Conservation (phyloP, 1,140 invertebrate genomes). For the Drosophila bifasciata region DNA sequence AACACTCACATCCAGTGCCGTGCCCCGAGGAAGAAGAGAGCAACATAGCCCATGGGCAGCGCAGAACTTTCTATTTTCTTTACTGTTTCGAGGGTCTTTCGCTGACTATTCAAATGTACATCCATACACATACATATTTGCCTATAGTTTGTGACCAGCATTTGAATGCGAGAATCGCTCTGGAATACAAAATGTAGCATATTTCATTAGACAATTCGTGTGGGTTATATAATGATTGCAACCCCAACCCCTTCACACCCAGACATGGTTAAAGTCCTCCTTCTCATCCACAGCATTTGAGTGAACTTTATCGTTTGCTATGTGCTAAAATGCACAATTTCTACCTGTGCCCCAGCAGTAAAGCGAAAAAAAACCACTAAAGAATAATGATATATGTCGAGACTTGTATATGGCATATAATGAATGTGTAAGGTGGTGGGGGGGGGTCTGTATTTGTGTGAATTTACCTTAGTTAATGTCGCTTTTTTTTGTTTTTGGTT, state of each 20-base stretch:
- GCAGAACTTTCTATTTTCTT: constrained; percentile 83
- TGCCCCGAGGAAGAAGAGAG: constrained; percentile 10
- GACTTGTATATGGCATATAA: too few species aligned
- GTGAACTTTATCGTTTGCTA: constrained; percentile 54
- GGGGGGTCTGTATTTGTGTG: constrained; percentile 23
- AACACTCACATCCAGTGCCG: constrained; percentile 1
- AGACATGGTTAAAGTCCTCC: constrained; percentile 30
- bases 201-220: constrained; percentile 26
- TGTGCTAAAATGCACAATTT: constrained; percentile 72
- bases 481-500: constrained; percentile 24
- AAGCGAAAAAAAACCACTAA: constrained; percentile 7
- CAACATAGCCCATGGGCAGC: constrained; percentile 3
- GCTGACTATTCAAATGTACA: constrained; percentile 5
- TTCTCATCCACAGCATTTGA: constrained; percentile 8
- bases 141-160: constrained; percentile 9
- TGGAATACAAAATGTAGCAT: constrained; percentile 16
- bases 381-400: constrained; percentile 30
- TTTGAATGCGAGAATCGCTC: neutral
- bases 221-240: neutral
- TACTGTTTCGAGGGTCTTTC: constrained; percentile 60
- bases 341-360: neutral
- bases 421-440: constrained; percentile 14
- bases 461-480: constrained; percentile 28
- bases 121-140: neutral
- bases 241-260: neutral